Conservation (phyloP, 2,113 vertebrate species). For the rat (Rattus norvegicus) region GRCr8 NC_086025.1:39877001-39877500, state of each 20-base stretch:
- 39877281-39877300: neutral
- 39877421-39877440: neutral
- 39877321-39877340: neutral
- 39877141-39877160: neutral
- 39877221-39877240: neutral
- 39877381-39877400: neutral
- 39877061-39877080: neutral
- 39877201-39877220: neutral
- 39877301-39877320: neutral
- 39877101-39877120: neutral
- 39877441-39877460: neutral
- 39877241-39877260: neutral
- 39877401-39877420: neutral
- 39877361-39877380: neutral
- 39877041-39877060: neutral
- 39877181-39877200: neutral
- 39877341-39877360: neutral
- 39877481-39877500: slow-evolving; percentile 21
- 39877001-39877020: slow-evolving; percentile 31
- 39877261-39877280: neutral
- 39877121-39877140: rapidly evolving
- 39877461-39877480: slow-evolving; percentile 12
- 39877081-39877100: neutral
- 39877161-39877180: neutral
- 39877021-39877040: neutral